These are phyloP conservation scores for Callaeas wilsoni DNA, from an alignment of 2,113 vertebrate species.

Conservation along the genomic window DNA sequence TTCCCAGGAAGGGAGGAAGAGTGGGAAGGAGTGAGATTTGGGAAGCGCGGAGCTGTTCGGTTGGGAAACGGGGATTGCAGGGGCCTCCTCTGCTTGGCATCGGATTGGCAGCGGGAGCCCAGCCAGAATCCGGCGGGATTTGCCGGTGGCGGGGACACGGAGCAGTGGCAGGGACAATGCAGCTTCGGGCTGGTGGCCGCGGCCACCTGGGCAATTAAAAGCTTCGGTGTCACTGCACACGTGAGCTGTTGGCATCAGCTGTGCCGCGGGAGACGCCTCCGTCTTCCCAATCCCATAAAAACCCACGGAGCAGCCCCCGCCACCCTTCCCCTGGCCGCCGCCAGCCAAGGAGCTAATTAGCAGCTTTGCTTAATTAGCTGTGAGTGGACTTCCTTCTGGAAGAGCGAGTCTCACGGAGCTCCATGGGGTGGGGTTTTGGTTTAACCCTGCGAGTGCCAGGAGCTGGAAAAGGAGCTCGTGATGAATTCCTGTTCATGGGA, in stretches of 20 bases:
- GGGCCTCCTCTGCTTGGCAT: not conserved
- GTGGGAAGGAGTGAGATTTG: not conserved
- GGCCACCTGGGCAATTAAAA: not conserved
- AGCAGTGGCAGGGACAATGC: accelerated
- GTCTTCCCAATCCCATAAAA: not conserved
- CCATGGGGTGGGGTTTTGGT: not conserved
- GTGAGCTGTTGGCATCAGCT: not conserved
- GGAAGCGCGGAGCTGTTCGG: not conserved
- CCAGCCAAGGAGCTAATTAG: not conserved
- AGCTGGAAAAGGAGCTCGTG: not conserved
- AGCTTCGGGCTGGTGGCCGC: not conserved
- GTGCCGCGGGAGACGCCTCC: not conserved
- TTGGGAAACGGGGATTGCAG: not conserved
- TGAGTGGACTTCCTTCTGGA: not conserved
- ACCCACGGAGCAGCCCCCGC: not conserved
- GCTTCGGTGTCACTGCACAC: not conserved
- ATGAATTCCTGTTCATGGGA: not conserved
- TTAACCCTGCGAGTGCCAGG: not conserved
- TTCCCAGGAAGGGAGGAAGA: not conserved
- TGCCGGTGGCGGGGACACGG: not conserved
- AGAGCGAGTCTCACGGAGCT: not conserved
- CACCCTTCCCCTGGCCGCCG: not conserved
- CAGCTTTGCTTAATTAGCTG: not conserved
- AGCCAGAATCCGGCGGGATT: not conserved
- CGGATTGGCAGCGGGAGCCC: not conserved